These are phyloP conservation scores for Rhadina sibilatrix DNA, from an alignment of 2,113 vertebrate species.

Conservation along the genomic window DNA sequence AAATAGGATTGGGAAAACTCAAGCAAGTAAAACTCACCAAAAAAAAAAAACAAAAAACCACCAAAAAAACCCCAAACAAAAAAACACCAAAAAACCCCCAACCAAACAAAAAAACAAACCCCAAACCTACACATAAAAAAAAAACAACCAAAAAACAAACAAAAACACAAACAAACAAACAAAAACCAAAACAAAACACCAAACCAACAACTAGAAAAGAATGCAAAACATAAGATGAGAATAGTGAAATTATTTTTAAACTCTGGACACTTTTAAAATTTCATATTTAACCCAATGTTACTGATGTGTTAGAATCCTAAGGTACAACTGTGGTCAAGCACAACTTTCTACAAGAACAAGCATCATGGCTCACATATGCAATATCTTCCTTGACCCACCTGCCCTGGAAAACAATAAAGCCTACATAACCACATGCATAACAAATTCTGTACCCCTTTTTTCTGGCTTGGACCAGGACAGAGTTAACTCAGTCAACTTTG, in stretches of 20 bases:
- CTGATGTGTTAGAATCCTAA: neutral
- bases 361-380: neutral
- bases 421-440: neutral
- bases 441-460: neutral
- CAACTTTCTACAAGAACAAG: neutral
- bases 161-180: too few relatives aligned
- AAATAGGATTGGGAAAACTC: neutral
- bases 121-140: too few relatives aligned
- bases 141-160: too few relatives aligned
- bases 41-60: neutral
- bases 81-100: too few relatives aligned
- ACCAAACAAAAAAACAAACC: too few relatives aligned
- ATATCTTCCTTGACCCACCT: neutral
- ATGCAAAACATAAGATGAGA: neutral
- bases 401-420: neutral
- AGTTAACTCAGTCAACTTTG: neutral
- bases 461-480: neutral
- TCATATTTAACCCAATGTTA: neutral
- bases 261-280: neutral
- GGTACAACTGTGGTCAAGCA: neutral
- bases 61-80: too few relatives aligned
- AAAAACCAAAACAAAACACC: too few relatives aligned
- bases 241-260: neutral
- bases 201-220: neutral
- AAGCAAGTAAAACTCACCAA: neutral